Conservation (phyloP, 2,113 vertebrate species). For the Grantiella picta region DNA sequence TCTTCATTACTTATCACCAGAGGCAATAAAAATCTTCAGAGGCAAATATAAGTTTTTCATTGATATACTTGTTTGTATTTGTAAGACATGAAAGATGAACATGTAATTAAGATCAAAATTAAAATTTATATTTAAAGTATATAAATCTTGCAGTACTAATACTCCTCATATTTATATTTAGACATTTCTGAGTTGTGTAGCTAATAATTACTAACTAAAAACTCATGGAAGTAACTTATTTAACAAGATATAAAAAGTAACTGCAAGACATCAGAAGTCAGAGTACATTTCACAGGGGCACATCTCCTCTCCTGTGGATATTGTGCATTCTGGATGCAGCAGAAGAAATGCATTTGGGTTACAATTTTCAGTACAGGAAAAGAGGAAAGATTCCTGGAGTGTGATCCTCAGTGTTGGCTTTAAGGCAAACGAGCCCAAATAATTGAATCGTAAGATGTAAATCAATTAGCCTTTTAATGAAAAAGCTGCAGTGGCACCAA, state of each 20-base stretch:
- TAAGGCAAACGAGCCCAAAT: not conserved
- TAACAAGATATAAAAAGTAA: slow-evolving; percentile 36
- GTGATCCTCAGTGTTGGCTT: not conserved
- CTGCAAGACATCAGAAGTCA: slow-evolving; percentile 44
- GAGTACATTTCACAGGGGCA: slow-evolving; percentile 39
- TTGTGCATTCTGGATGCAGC: not conserved
- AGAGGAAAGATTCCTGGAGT: not conserved
- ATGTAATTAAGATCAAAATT: slow-evolving; percentile 69
- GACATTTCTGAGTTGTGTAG: slow-evolving; percentile 49
- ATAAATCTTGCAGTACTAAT: slow-evolving; percentile 63
- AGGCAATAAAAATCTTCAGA: slow-evolving; percentile 70
- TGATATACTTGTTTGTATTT: slow-evolving; percentile 73
- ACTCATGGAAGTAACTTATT: slow-evolving; percentile 55
- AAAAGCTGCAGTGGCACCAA: not conserved
- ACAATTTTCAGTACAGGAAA: not conserved
- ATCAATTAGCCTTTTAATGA: not conserved
- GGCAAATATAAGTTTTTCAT: slow-evolving; percentile 70
- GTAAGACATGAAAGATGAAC: slow-evolving; percentile 67
- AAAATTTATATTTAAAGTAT: slow-evolving; percentile 70
- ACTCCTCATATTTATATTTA: slow-evolving; percentile 52
- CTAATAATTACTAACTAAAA: slow-evolving; percentile 63
- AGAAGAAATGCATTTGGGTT: not conserved
- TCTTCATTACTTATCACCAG: slow-evolving; percentile 70
- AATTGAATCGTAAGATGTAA: not conserved
- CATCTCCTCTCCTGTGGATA: slow-evolving; percentile 8